A percentile compares a stretch with the other conserved stretches of the same genome.
phyloP scores from a whole-genome alignment of 2,797 vertebrate genomes.

The Rhadinocentrus ornatus region DNA sequence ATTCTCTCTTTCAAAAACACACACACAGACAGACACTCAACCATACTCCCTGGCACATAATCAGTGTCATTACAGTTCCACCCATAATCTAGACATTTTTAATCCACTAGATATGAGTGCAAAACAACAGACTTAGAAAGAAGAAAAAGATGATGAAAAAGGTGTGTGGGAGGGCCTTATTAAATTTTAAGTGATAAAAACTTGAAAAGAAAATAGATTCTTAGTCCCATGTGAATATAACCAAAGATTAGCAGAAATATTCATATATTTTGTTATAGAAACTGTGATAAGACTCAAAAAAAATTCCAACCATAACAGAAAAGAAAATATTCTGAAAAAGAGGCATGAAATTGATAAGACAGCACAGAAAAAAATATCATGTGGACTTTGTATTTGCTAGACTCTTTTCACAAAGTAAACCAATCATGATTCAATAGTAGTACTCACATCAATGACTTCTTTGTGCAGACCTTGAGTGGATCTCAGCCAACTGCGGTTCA shows the following conservation, averaged over 20 bases:
- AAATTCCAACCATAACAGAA: background rate
- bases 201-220: background rate
- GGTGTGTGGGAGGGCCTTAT: background rate
- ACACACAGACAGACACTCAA: slow-evolving; percentile 47
- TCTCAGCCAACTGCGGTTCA: slow-evolving; percentile 93
- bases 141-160: slow-evolving; percentile 4
- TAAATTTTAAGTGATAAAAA: background rate
- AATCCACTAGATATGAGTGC: slow-evolving; percentile 22
- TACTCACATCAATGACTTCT: slow-evolving; percentile 89
- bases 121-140: slow-evolving; percentile 14
- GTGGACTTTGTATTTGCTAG: slow-evolving; percentile 4
- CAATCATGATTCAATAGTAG: background rate
- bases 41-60: slow-evolving; percentile 48
- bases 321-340: background rate
- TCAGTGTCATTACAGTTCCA: slow-evolving; percentile 59
- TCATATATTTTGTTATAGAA: background rate
- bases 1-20: slow-evolving; percentile 69
- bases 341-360: background rate
- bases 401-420: background rate
- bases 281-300: background rate
- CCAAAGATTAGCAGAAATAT: background rate
- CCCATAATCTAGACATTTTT: slow-evolving; percentile 39
- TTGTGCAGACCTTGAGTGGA: slow-evolving; percentile 76
- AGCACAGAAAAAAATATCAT: background rate
- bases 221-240: background rate